Evolutionary conservation across 2,888 invertebrate species (phyloP), one percentile per base, ranked within the genome.

Genomic region (Cheilosia pagana): DNA sequence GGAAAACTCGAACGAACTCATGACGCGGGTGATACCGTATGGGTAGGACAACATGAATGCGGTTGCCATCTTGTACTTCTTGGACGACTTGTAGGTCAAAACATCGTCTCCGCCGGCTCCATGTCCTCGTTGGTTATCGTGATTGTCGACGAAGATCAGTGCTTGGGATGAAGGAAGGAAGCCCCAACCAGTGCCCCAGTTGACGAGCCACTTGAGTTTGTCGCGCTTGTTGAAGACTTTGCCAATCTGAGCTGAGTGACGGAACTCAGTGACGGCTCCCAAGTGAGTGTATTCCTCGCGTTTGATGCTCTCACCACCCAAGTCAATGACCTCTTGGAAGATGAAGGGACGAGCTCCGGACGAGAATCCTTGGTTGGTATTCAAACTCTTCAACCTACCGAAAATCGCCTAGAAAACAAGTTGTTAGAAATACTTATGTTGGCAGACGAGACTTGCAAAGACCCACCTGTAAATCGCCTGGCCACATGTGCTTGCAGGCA

Each of bases 41-140:
- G 96, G 95, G 94, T 96, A 95, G 0, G 98, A 97, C 91, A 98
- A 93, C 95, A 96, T 97, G 91, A 98, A 98, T 0, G 96, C 96
- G 3, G 94, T 95, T 0, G 98, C 98, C 93, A 93, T 95, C 91
- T 95, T 96, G 91, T 96, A 96, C 14, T 92, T 92, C 88, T 93
- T 95, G 0, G 95, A n/a, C 1, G 92, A 90, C 88, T 96, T 96
- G 91, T 96, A 94, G 2, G 95, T 96, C 10, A 97, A 93, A 52
- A 96, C 94, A 78, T 91, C 90, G 8, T 91, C 93, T 57, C 94
- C 94, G 8, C 92, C 93, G 57, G 94, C 95, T 62, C 95, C 95
- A 86, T 95, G 94, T 3, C 95, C 95, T 89, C 98, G 94, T 91
- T 98, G 97, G 89, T 96, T 97, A 90, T 98, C 98, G 89, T 98